A percentile compares a stretch with the other conserved stretches of the same genome.
These are phyloP conservation scores for Sebastes dallii DNA, from an alignment of 2,797 vertebrate species.

Conservation along the genomic window DNA sequence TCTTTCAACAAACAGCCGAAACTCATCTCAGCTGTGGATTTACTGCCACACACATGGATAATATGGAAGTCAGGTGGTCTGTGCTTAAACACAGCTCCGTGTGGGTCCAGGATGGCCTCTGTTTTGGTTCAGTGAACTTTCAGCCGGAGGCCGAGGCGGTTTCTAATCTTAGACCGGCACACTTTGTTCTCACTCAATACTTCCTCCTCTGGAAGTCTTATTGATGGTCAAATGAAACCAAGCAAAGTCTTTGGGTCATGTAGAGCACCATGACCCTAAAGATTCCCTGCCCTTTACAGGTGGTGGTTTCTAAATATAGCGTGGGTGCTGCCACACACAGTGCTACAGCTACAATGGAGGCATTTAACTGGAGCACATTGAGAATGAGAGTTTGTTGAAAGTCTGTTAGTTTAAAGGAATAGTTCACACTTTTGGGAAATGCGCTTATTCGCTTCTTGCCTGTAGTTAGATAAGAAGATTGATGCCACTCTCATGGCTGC, in stretches of 20 bases:
- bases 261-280: conserved; percentile 14
- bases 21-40: conserved; percentile 66
- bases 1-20: conserved; percentile 77
- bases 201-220: conserved; percentile 33
- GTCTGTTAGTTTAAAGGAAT: not conserved
- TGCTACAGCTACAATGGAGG: not conserved
- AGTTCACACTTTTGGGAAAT: not conserved
- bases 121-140: conserved; percentile 55
- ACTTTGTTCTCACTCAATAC: not conserved
- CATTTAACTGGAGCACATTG: conserved; percentile 3
- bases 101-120: conserved; percentile 53
- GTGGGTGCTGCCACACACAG: conserved; percentile 49
- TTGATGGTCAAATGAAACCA: conserved; percentile 10
- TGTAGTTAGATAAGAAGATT: not conserved
- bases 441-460: not conserved
- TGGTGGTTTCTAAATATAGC: conserved; percentile 52
- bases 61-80: conserved; percentile 64
- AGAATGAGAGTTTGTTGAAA: not conserved
- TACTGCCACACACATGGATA: conserved; percentile 69
- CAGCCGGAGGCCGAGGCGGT: conserved; percentile 22
- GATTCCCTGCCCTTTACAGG: conserved; percentile 20
- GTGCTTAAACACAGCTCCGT: conserved; percentile 64
- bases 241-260: not conserved
- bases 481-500: not conserved
- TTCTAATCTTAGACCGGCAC: conserved; percentile 62